Evolutionary conservation across 2,888 invertebrate genomes (phyloP).

Genomic region (Pteria penguin): DNA sequence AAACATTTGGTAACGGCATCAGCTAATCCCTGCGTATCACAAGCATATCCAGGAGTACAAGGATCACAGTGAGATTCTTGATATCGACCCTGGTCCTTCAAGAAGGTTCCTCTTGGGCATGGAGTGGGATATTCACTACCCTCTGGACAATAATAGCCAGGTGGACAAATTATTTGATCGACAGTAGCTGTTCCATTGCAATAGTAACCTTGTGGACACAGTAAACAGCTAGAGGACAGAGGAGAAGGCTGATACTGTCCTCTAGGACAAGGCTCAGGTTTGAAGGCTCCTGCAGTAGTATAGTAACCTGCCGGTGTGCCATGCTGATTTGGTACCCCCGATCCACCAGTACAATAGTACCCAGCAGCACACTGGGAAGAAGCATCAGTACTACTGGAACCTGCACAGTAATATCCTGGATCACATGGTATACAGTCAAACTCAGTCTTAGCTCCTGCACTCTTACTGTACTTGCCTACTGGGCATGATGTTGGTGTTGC

Average conservation of each 20-base stretch:
- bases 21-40: slow-evolving; percentile 70
- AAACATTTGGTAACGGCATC: slow-evolving; percentile 65
- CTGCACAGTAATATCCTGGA: slow-evolving; percentile 77
- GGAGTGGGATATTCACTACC: slow-evolving; percentile 73
- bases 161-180: slow-evolving; percentile 70
- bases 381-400: slow-evolving; percentile 72
- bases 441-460: slow-evolving; percentile 73
- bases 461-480: slow-evolving; percentile 75
- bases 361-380: slow-evolving; percentile 73
- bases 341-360: slow-evolving; percentile 77
- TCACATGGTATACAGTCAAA: slow-evolving; percentile 78
- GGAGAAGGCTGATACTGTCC: slow-evolving; percentile 73
- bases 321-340: slow-evolving; percentile 72
- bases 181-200: slow-evolving; percentile 73
- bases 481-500: slow-evolving; percentile 72
- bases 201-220: slow-evolving; percentile 77
- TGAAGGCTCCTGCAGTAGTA: slow-evolving; percentile 73
- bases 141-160: slow-evolving; percentile 75
- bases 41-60: slow-evolving; percentile 72
- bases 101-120: slow-evolving; percentile 73
- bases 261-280: slow-evolving; percentile 74
- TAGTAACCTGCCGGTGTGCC: slow-evolving; percentile 74
- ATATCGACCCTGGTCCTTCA: slow-evolving; percentile 65
- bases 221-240: slow-evolving; percentile 63
- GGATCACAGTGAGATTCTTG: slow-evolving; percentile 68